phyloP scores from a whole-genome alignment of 1,140 invertebrate species.

The Scaptomyza graminum region DNA sequence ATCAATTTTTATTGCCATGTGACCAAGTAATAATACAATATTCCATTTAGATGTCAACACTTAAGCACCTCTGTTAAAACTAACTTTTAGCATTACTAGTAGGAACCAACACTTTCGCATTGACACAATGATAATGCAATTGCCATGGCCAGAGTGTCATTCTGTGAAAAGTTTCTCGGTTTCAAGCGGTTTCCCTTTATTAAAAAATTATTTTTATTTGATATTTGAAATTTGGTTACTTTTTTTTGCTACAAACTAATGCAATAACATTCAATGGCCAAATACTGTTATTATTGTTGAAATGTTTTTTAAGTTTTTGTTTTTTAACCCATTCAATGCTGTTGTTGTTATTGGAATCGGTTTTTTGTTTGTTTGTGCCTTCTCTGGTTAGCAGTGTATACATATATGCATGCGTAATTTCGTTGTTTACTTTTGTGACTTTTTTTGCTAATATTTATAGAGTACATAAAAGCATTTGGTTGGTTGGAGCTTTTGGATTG shows the following conservation, averaged over 20 bases:
- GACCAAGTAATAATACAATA: too few species aligned
- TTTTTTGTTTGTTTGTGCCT: constrained; percentile 33
- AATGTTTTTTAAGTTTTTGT: constrained; percentile 43
- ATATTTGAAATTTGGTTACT: constrained; percentile 6
- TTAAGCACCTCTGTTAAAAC: not conserved
- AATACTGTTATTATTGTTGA: constrained; percentile 71
- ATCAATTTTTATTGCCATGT: too few species aligned
- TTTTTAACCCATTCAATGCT: constrained; percentile 30
- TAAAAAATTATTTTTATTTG: constrained; percentile 5
- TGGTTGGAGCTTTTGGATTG: constrained; percentile 32
- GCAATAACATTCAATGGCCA: constrained; percentile 77
- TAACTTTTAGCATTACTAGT: not conserved
- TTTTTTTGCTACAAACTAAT: constrained; percentile 59
- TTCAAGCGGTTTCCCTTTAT: constrained; percentile 52
- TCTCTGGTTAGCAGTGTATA: constrained; percentile 12
- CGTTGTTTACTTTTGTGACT: constrained; percentile 62
- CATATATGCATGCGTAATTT: constrained; percentile 50
- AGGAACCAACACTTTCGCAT: not conserved
- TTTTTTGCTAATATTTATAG: constrained; percentile 68
- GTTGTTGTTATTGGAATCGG: constrained; percentile 38
- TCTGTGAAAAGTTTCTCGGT: constrained; percentile 54
- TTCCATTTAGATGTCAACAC: not conserved
- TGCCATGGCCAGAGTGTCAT: constrained; percentile 13
- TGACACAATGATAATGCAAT: constrained; percentile 30
- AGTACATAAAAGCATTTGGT: constrained; percentile 64